Conservation (phyloP, 2,113 vertebrate species). For the Pseudopodoces humilis region DNA sequence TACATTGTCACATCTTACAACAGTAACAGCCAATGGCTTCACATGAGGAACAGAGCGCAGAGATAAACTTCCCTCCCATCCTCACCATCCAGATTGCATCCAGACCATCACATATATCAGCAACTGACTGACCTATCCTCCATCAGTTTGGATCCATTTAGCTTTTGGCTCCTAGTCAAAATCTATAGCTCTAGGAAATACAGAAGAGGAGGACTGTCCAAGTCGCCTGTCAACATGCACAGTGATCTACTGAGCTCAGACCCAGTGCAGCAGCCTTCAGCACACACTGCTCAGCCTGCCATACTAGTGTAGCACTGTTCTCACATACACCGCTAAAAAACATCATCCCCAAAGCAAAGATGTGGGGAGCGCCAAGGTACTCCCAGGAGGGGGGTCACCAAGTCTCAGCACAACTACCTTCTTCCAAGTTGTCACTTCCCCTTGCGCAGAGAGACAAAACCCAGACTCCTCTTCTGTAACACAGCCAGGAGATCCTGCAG, state of each 20-base stretch:
- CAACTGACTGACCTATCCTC: neutral
- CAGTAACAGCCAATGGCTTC: neutral
- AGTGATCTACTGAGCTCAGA: neutral
- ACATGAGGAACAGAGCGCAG: neutral
- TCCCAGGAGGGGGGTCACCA: neutral
- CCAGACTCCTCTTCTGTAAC: neutral
- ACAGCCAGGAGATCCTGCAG: neutral
- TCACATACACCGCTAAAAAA: neutral
- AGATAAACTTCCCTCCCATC: neutral
- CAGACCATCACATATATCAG: neutral
- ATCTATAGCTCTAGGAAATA: neutral
- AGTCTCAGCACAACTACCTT: neutral
- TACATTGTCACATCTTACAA: neutral
- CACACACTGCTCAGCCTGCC: neutral
- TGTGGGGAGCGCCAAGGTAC: neutral
- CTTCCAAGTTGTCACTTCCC: neutral
- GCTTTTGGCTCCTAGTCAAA: constrained; percentile 27
- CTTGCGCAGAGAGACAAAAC: neutral
- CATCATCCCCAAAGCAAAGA: neutral
- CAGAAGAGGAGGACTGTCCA: neutral
- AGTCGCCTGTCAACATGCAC: neutral
- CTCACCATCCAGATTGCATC: neutral
- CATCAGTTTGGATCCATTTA: neutral
- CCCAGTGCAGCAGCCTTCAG: neutral
- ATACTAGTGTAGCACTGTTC: neutral